Base-by-base conservation (phyloP, 2,113 vertebrate genomes). In the Castor canadensis region DNA sequence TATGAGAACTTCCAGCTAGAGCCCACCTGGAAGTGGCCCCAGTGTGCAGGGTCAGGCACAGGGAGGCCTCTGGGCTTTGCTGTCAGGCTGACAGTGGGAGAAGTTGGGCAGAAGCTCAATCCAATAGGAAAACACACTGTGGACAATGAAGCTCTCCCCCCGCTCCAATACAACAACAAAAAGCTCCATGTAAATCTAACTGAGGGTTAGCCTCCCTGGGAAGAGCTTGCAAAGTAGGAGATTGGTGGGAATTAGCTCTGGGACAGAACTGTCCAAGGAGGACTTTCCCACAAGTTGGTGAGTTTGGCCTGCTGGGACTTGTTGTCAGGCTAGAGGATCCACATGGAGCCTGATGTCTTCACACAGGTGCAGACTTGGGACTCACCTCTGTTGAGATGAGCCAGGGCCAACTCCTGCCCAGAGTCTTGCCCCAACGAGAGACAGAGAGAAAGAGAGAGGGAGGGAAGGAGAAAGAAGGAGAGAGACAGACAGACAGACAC, bases 291-390 rank as follows among this genome's bases (percentile, higher is more conserved):
- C 54, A 60, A 56, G 76, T 49, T 19, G 40, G 58, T 52, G 58
- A 93, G 77, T 10, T 76, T 49, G 66, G 67, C 95, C 56, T 91
- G 97, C 72, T 54, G 26, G 26, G 87, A 97, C 97, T 95, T 95
- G 96, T 95, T 85, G 38, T 9, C 82, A 60, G 56, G 60, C 87
- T 26, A 22, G 84, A 93, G 95, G 64, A 84, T 84, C 93, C 62
- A 80, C 93, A 77, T 0, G 0, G 15, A 64, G 76, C 81, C 58
- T 30, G 89, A 76, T 13, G 60, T 60, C 79, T 84, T 89, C 67
- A 83, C 67, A 49, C 87, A 95, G 97, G 89, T 83, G 96, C 92
- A 62, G 72, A 75, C 77, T 66, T 80, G 66, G 83, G 83, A 66
- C 88, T 94, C 80, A 52, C 83, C 90, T 81, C 35, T 73, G 54